Conservation (phyloP, 1,140 invertebrate species). For the Grapholita molesta region DNA sequence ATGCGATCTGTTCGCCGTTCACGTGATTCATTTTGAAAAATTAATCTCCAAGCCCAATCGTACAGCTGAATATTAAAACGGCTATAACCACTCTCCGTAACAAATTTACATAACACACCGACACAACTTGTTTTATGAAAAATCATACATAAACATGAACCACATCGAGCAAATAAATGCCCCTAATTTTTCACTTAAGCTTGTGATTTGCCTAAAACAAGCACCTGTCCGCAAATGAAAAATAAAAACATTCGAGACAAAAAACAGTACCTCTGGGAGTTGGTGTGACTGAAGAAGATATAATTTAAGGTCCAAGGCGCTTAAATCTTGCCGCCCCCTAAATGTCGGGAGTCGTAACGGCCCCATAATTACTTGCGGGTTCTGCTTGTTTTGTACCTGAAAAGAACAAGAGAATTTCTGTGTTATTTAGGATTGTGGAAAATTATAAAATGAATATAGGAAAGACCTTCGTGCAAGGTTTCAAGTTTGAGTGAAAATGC, state of each 20-base stretch:
- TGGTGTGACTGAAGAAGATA: neutral
- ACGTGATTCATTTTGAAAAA: too few species aligned
- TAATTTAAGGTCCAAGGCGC: neutral
- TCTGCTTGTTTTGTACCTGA: neutral
- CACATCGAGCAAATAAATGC: neutral
- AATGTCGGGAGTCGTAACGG: neutral
- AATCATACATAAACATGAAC: too few species aligned
- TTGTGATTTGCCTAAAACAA: neutral
- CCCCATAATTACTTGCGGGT: slow-evolving; percentile 2
- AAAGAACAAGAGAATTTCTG: neutral
- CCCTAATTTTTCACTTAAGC: neutral
- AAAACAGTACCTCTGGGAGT: neutral
- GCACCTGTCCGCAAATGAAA: neutral
- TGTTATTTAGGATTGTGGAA: neutral
- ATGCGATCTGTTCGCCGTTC: too few species aligned
- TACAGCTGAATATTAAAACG: too few species aligned
- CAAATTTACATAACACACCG: too few species aligned
- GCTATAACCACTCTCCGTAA: too few species aligned
- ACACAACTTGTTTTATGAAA: too few species aligned
- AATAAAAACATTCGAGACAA: neutral
- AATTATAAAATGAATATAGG: too few species aligned
- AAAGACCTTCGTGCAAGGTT: too few species aligned
- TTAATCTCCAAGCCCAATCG: too few species aligned
- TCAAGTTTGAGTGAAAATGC: too few species aligned
- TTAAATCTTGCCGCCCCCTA: neutral